Evolutionary conservation across 2,888 invertebrate genomes (phyloP), one percentile per base, ranked within the genome.

Genomic region (Argynnis bischoffii): DNA sequence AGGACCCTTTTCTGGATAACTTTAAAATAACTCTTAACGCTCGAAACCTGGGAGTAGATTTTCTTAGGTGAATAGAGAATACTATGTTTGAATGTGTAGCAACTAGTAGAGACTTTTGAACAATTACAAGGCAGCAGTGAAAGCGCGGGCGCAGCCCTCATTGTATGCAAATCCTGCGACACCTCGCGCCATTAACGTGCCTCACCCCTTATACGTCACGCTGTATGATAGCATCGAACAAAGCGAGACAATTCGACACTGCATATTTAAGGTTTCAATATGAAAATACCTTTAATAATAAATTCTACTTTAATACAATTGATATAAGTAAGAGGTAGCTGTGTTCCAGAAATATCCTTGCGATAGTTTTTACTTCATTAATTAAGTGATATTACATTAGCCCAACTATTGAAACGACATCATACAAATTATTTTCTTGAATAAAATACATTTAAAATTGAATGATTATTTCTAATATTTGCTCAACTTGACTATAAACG

Each of bases 151-250:
- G 14, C 47, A 69, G 67, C 60, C 51, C 69, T 79, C 79, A 85
- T 85, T 85, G 85, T 85, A 85, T 85, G 86, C 78, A 78, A 82
- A 85, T 83, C 59, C 26, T 55, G 64, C 64, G 70, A 76, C 75
- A 76, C 75, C 72, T 71, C 72, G 71, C 72, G 65, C 72, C 67
- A 69, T 69, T 69, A 69, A 56, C 66, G 66, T 66, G 54, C 48
- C 50, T 55, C 69, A 47, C 41, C 68, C 54, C 69, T 64, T 61
- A 66, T 69, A 67, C 70, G 66, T 67, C 69, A 67, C 61, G 54
- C 16, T n/a, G 31, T 59, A 31, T 46, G 66, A 66, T 66, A 66
- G 54, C 60, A 66, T 66, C 66, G 66, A 18, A 60, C 54, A 55
- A 47, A 41, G 66, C 48, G 54, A 26, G 59, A 53, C 61, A 61